Evolutionary conservation across 2,113 vertebrate genomes (phyloP).

Genomic region (Plestiodon gilberti): DNA sequence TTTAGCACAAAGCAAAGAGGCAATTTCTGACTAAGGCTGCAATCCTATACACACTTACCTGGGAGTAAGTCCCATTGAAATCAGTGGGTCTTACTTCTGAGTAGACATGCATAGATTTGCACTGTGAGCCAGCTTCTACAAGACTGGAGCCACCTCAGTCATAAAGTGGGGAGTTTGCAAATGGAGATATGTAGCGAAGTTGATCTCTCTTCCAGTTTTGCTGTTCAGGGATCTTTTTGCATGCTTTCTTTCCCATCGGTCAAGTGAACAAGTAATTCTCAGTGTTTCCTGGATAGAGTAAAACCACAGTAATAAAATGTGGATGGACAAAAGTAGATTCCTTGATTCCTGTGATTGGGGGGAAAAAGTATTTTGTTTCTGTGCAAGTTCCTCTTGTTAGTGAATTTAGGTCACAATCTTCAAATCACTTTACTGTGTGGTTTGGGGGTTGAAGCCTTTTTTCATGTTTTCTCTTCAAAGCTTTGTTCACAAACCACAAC

Average conservation of each 20-base stretch:
- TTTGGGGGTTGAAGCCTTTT: background rate
- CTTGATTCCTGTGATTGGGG: conserved; percentile 37
- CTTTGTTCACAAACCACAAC: background rate
- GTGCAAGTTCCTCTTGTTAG: conserved; percentile 6
- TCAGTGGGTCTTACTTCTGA: too few relatives aligned
- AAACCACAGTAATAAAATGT: conserved; percentile 1
- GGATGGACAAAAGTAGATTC: conserved; percentile 19
- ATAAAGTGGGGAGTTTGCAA: conserved; percentile 39
- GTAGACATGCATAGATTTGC: too few relatives aligned
- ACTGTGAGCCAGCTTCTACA: conserved; percentile 38
- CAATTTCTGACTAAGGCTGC: conserved; percentile 50
- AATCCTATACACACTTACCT: too few relatives aligned
- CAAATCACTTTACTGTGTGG: background rate
- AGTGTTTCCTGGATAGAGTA: conserved; percentile 33
- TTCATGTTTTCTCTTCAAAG: background rate
- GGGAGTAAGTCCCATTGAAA: too few relatives aligned
- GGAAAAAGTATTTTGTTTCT: background rate
- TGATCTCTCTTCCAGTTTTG: conserved; percentile 37
- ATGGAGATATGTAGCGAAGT: background rate
- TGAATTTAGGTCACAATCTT: background rate
- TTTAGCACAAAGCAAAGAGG: conserved; percentile 74
- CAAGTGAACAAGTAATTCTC: conserved; percentile 18
- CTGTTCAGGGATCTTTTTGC: conserved; percentile 1
- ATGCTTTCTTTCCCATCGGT: conserved; percentile 53
- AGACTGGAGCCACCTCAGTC: background rate